These are phyloP conservation scores for Dissostichus mawsoni DNA, from an alignment of 2,113 vertebrate species.

Conservation along the genomic window DNA sequence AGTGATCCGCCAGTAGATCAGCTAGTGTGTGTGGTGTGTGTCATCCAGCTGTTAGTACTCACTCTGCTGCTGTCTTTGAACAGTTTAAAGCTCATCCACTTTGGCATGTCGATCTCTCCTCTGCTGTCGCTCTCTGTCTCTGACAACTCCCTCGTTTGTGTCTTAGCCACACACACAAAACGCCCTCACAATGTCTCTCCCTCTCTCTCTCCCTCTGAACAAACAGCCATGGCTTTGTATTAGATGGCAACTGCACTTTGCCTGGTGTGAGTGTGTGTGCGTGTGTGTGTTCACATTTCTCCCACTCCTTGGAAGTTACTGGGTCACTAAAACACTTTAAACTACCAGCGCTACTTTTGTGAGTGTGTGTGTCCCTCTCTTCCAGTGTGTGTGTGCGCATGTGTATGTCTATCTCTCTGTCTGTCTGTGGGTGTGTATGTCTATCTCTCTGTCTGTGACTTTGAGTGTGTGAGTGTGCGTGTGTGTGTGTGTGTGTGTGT, in stretches of 20 bases:
- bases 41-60: conserved; percentile 61
- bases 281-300: conserved; percentile 40
- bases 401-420: neutral
- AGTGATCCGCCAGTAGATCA: too few species aligned
- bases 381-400: too few species aligned
- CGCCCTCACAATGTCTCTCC: conserved; percentile 42
- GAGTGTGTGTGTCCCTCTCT: conserved; percentile 1
- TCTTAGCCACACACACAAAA: conserved; percentile 41
- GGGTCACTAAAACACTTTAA: conserved; percentile 17
- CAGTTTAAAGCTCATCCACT: conserved; percentile 87
- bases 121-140: conserved; percentile 44
- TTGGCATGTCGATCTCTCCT: conserved; percentile 77
- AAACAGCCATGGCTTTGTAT: conserved; percentile 70
- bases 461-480: too few species aligned
- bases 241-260: conserved; percentile 33
- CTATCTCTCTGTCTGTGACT: neutral
- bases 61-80: conserved; percentile 84
- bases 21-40: too few species aligned
- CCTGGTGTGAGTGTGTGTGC: neutral
- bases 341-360: neutral
- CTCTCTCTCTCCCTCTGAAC: conserved; percentile 35
- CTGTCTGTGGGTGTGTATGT: too few species aligned
- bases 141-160: conserved; percentile 63
- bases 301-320: conserved; percentile 47
- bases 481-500: neutral